Evolutionary conservation across 2,888 invertebrate genomes (phyloP), one percentile per base, ranked within the genome.

Genomic region (Ametastegia equiseti): DNA sequence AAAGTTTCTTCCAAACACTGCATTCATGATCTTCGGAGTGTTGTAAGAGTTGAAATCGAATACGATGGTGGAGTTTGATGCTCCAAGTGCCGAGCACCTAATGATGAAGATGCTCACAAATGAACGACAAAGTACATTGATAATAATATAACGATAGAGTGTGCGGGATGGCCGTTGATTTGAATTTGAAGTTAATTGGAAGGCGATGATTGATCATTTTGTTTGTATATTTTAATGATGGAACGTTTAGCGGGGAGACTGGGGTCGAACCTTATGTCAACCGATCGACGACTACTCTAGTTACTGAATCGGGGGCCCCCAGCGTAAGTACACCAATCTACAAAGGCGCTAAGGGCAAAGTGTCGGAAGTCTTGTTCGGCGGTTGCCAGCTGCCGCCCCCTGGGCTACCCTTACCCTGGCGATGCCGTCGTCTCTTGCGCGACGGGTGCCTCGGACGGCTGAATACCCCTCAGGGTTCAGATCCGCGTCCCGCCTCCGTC

Each of bases 361-460:
- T 75, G 57, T 80, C 54, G 60, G 57, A 73, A 80, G 80, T 80
- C 42, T 71, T 42, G 71, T 73, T 78, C 45, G 36, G 83, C 85
- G 88, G 86, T 89, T 88, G 90, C 87, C 89, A 90, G 88, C 89
- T 90, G 89, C 89, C 89, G 87, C 88, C 87, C 88, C 88, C 88
- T 87, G 78, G 78, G 78, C 54, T 78, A 57, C 78, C 78, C 78
- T 57, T 78, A 88, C 86, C 87, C 85, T 78, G 60, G 27, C 60
- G 78, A 63, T 75, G 54, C 75, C 78, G 78, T 60, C 63, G 60
- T 78, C 45, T 45, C 78, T 57, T 15, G 63, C 63, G 19, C 78
- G 78, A 88, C 88, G 89, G 88, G 88, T 90, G 90, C 90, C 88
- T 90, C 86, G 88, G 91, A 90, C 90, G 90, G 89, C 88, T 90